phyloP scores from a whole-genome alignment of 2,113 vertebrate genomes.

The Ailurus styani region DNA sequence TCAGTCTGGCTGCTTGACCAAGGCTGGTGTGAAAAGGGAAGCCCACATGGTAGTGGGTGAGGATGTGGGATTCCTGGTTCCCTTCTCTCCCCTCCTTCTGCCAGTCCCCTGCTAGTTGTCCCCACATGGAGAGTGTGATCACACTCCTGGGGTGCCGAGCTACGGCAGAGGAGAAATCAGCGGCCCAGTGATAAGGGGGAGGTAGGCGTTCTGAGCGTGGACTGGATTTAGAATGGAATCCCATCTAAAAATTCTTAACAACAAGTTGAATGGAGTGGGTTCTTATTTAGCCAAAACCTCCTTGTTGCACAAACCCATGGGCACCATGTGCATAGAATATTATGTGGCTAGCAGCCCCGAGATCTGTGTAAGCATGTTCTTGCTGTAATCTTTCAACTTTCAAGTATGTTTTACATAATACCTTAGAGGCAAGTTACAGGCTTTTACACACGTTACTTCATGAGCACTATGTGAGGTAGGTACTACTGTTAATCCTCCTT shows the following conservation, averaged over 20 bases:
- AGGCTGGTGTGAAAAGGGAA: neutral
- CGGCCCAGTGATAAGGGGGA: neutral
- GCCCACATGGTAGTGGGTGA: neutral
- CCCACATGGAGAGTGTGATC: fast-evolving
- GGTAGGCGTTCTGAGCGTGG: neutral
- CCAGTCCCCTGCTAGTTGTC: too few species aligned
- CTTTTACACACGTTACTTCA: neutral
- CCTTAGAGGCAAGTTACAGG: neutral
- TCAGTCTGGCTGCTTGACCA: neutral
- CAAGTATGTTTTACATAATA: neutral
- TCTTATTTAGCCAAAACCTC: neutral
- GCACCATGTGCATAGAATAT: neutral
- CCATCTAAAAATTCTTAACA: neutral
- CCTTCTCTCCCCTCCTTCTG: neutral
- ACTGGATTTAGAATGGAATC: neutral
- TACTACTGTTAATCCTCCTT: neutral
- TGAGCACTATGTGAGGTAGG: neutral
- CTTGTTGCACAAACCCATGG: too few species aligned
- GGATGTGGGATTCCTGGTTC: neutral
- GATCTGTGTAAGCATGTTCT: neutral
- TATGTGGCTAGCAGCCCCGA: neutral
- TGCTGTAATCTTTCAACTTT: neutral
- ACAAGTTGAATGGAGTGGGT: fast-evolving
- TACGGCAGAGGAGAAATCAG: neutral
- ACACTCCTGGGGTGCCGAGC: neutral